Evolutionary conservation across 2,797 vertebrate genomes (phyloP).

Genomic region (Rhinoraja longicauda): DNA sequence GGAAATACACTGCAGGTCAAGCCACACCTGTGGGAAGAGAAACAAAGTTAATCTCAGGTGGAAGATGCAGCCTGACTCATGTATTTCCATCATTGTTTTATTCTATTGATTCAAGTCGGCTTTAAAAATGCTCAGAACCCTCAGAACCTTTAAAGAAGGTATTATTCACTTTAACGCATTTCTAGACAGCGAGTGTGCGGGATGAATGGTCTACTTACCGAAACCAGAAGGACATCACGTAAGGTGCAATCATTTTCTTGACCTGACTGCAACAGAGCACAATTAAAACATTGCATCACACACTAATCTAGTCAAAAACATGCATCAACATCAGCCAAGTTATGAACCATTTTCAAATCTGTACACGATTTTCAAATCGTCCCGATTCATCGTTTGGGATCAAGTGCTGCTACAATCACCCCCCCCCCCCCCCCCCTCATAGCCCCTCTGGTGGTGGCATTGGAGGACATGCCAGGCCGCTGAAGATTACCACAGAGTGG

Average conservation of each 20-base stretch:
- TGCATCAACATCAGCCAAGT: neutral
- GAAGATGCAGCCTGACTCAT: too few relatives aligned
- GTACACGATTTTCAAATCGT: neutral
- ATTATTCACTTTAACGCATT: neutral
- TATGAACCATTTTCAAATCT: neutral
- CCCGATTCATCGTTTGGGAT: too few relatives aligned
- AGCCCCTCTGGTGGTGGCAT: too few relatives aligned
- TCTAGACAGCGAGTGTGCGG: neutral
- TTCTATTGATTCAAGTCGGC: neutral
- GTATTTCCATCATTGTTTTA: neutral
- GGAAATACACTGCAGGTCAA: neutral
- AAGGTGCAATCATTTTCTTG: constrained; percentile 61
- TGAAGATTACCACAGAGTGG: too few relatives aligned
- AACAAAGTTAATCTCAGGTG: too few relatives aligned
- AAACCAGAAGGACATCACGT: constrained; percentile 83
- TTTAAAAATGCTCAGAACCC: neutral
- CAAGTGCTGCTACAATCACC: too few relatives aligned
- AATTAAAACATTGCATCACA: neutral
- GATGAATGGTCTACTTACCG: constrained; percentile 64
- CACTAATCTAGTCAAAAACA: neutral
- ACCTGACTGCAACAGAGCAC: constrained; percentile 53
- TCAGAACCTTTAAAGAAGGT: neutral
- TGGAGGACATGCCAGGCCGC: too few relatives aligned
- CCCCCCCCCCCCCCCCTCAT: too few relatives aligned
- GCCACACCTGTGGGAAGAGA: too few relatives aligned